Conservation (phyloP, 2,797 vertebrate genomes). For the Pogoniulus pusillus region DNA sequence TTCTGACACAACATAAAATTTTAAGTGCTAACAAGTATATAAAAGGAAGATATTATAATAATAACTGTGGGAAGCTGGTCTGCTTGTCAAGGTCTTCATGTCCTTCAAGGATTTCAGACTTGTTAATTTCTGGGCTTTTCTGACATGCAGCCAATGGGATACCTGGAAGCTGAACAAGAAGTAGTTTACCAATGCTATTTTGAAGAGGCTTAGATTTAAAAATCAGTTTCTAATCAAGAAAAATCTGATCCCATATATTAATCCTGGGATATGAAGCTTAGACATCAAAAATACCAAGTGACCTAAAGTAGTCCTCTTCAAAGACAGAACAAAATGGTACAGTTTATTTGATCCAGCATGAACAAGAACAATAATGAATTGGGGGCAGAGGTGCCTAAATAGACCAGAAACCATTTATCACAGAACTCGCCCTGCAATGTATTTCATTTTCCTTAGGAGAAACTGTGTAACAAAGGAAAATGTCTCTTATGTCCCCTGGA, state of each 20-base stretch:
- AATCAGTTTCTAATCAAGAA: neutral
- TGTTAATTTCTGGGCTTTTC: slow-evolving; percentile 24
- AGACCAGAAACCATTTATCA: slow-evolving; percentile 52
- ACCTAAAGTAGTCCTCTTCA: slow-evolving; percentile 1
- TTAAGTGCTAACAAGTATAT: slow-evolving; percentile 42
- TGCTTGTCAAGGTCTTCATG: neutral
- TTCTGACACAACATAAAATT: slow-evolving; percentile 40
- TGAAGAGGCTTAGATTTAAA: neutral
- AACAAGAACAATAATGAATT: slow-evolving; percentile 67
- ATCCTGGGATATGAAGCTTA: neutral
- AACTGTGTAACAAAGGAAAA: slow-evolving; percentile 54
- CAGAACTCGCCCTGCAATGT: slow-evolving; percentile 24
- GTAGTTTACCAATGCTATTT: neutral
- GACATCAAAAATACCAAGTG: neutral
- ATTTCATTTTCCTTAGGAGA: slow-evolving; percentile 63
- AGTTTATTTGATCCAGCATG: slow-evolving; percentile 9
- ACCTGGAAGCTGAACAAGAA: neutral
- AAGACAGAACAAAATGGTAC: slow-evolving; percentile 29
- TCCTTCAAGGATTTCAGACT: slow-evolving; percentile 33
- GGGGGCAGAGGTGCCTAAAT: slow-evolving; percentile 58
- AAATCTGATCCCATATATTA: neutral
- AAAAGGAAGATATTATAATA: slow-evolving; percentile 29
- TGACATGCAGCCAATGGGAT: neutral
- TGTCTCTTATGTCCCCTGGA: slow-evolving; percentile 1
- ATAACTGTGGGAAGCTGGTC: slow-evolving; percentile 30